Evolutionary conservation across 2,888 invertebrate species (phyloP).

Genomic region (Hylaea fasciaria): DNA sequence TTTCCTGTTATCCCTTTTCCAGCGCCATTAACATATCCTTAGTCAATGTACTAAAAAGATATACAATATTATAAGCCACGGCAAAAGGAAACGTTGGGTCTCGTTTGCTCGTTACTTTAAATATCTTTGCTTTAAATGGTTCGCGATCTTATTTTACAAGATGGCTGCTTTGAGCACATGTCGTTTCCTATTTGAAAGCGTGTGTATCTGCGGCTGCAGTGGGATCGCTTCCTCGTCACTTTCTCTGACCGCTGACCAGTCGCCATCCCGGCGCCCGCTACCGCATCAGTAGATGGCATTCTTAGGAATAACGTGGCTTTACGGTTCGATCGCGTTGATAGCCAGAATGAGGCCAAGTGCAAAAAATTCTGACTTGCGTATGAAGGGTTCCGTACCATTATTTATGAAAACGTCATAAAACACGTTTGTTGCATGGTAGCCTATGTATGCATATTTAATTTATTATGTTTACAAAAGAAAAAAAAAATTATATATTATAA

Average conservation of each 20-base stretch:
- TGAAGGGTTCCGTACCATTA: too few relatives aligned
- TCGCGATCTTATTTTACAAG: conserved; percentile 18
- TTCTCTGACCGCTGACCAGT: conserved; percentile 50
- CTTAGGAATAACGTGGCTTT: conserved; percentile 2
- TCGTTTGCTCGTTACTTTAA: background rate
- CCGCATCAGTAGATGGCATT: conserved; percentile 9
- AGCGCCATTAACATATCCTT: background rate
- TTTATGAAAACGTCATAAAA: too few relatives aligned
- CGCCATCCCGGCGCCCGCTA: conserved; percentile 28
- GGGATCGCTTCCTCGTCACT: conserved; percentile 54
- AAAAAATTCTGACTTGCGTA: too few relatives aligned
- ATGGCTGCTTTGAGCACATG: conserved; percentile 20
- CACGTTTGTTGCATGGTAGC: too few relatives aligned
- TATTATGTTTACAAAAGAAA: too few relatives aligned
- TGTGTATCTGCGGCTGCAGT: conserved; percentile 40
- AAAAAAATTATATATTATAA: too few relatives aligned
- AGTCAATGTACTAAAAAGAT: background rate
- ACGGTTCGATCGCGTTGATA: background rate
- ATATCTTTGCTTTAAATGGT: conserved; percentile 2
- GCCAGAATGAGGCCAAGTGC: too few relatives aligned
- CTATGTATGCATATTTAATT: too few relatives aligned
- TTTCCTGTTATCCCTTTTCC: conserved; percentile 2
- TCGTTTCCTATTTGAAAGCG: conserved; percentile 48
- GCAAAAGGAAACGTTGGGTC: background rate
- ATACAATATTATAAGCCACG: background rate